Evolutionary conservation across 2,888 invertebrate genomes (phyloP), one percentile per base, ranked within the genome.

Genomic region (Oscheius sp.): DNA sequence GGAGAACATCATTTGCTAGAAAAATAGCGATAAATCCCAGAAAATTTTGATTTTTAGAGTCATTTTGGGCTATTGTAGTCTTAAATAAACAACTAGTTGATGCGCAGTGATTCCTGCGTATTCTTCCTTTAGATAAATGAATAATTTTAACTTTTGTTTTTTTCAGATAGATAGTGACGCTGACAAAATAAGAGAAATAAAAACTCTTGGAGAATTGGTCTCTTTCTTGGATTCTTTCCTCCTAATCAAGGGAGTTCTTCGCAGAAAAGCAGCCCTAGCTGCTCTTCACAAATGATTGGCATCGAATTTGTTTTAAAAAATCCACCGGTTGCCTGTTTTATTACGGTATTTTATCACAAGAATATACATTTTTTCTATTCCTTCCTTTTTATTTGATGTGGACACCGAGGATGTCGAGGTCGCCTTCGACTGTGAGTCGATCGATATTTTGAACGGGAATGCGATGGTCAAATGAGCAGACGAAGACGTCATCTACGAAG

Each of bases 351-450:
- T 37, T 37, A 37, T 37, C 15, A n/a, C 15, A 15, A 10, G 37
- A 37, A 37, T 37, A 15, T 8, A 37, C 8, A 37, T 10, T 10
- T 37, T 37, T 37, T 37, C 37, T 37, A 42, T 42, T 42, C 17
- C n/a, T 6, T 15, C 42, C 23, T 31, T 3, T 31, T 58, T 29
- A 84, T 52, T 85, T 85, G 52, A 85, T 78, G 64, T 85, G 84
- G 15, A 85, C 82, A n/a, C 84, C 84, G 15, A 84, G 83, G 31
- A 86, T 70, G n/a, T 82, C 78, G 27, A 86, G 69, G 68, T 86
- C 84, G 29, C 86, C 86, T 31, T 78, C 76, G 64, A 86, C 80
- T 5, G 67, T 63, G 20, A 86, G 69, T 57, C 80, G 74, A 52
- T 84, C 79, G 66, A 82, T 80, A 20, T 65, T 68, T 10, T 71